Conservation (phyloP, 2,113 vertebrate species). For the Burhinus bistriatus region DNA sequence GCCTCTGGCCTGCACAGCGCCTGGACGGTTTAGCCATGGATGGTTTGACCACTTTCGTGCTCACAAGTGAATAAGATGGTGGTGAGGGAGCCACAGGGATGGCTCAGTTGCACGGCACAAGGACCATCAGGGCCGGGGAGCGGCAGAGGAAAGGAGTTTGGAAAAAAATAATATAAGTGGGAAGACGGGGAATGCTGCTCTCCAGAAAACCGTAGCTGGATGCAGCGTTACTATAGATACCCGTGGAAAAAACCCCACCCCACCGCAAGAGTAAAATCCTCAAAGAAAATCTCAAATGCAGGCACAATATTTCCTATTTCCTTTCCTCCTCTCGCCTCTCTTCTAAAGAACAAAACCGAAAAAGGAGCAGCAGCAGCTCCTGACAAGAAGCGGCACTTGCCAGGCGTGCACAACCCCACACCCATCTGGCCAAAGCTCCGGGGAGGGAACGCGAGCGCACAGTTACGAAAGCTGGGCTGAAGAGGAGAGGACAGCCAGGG, state of each 20-base stretch:
- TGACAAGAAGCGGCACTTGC: not conserved
- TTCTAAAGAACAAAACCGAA: not conserved
- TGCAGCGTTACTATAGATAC: conserved; percentile 63
- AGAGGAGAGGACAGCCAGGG: not conserved
- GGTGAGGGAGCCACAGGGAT: accelerated
- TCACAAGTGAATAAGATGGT: not conserved
- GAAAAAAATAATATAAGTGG: not conserved
- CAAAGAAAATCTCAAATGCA: not conserved
- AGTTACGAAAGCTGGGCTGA: not conserved
- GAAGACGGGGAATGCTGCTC: not conserved
- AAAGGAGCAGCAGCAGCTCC: conserved; percentile 21
- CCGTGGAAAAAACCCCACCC: not conserved
- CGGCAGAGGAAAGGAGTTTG: not conserved
- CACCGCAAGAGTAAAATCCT: not conserved
- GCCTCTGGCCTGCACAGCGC: not conserved
- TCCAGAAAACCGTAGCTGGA: not conserved
- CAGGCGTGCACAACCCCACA: not conserved
- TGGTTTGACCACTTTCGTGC: not conserved
- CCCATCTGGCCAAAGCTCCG: not conserved
- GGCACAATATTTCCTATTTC: not conserved
- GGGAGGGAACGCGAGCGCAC: not conserved
- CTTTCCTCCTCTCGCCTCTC: not conserved
- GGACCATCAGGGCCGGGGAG: not conserved
- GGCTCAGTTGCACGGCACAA: not conserved
- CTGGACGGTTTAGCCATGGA: not conserved